These are phyloP conservation scores for Drosophila leonis DNA, from an alignment of 2,888 invertebrate genomes.

Conservation along the genomic window DNA sequence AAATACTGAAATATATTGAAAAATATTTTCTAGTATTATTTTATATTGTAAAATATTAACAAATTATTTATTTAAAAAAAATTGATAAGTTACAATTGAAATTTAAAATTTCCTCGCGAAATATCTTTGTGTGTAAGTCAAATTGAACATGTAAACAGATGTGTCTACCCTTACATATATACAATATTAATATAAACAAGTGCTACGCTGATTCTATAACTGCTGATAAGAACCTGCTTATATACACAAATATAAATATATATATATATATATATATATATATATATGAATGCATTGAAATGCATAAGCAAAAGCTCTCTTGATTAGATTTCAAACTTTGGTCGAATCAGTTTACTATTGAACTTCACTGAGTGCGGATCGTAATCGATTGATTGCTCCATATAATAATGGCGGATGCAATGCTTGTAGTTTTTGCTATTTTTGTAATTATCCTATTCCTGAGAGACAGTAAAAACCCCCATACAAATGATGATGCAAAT, in stretches of 20 bases:
- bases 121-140: background rate
- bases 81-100: too few species aligned
- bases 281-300: background rate
- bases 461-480: too few species aligned
- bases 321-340: background rate
- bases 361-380: background rate
- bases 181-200: background rate
- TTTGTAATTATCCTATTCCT: accelerated
- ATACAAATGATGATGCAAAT: background rate
- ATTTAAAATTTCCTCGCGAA: too few species aligned
- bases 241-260: too few species aligned
- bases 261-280: background rate
- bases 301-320: background rate
- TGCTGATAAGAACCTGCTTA: background rate
- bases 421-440: background rate
- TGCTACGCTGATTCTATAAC: background rate
- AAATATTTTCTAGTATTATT: too few species aligned
- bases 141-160: background rate
- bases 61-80: background rate
- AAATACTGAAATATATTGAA: background rate
- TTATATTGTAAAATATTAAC: too few species aligned
- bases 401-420: background rate
- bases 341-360: background rate
- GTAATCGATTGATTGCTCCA: background rate
- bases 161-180: background rate